Evolutionary conservation across 1,140 invertebrate genomes (phyloP), one percentile per base, ranked within the genome.

Genomic region (Cryptotermes secundus): DNA sequence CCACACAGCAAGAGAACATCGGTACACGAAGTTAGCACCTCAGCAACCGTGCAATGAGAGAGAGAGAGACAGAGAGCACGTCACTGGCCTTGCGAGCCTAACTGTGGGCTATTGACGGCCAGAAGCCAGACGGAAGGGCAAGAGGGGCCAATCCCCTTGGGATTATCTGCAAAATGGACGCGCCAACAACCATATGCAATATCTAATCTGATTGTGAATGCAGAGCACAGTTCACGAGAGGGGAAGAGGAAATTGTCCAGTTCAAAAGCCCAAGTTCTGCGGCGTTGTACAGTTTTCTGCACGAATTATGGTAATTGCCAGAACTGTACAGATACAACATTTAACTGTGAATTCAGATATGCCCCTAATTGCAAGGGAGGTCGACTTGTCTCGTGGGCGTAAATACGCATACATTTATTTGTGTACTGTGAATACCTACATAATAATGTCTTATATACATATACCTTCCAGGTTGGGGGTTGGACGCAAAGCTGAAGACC

Each of bases 141-240:
- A 26, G 14, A 72, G 26, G 59, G 31, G 59, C 10, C 26, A 19
- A 31, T 31, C 7, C 59, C 26, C 59, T 26, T 31, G 59, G 59
- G 59, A 72, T 72, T 72, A 72, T 31, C 59, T 72, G 59, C 59
- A n/a, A 72, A 72, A 72, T n/a, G 26, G 59, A 72, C 59, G 59
- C 59, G 59, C 59, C 59, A 72, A 72, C 59, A 72, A 31, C 59
- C 59, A 72, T 72, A 72, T n/a, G 59, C 31, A 72, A 31, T 72
- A 31, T 31, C 59, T 72, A 72, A 72, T 72, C 59, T 72, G 59
- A 72, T 72, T 72, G 59, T 72, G 59, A 26, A 72, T 72, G 59
- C 6, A 72, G 31, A 31, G 59, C 59, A 16, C 26, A 72, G 31
- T 31, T 2, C n/a, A 7, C 59, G 26, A 72, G 59, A 72, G n/a